Evolutionary conservation across 1,140 invertebrate species (phyloP).

Genomic region (Limonius californicus): DNA sequence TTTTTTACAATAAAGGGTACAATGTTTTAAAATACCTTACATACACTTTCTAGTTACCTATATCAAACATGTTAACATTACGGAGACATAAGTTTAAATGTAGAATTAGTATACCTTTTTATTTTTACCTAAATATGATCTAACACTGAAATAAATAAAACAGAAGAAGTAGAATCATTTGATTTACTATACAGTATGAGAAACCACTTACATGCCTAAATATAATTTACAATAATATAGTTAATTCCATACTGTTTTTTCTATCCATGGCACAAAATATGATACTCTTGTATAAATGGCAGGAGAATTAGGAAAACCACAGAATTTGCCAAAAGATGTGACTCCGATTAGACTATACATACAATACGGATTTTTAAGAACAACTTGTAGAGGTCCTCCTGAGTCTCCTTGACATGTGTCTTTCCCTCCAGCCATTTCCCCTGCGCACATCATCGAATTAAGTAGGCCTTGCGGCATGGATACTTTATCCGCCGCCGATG

Average conservation of each 20-base stretch:
- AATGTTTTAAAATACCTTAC: no score
- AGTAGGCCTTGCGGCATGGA: neutral
- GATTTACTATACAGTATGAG: no score
- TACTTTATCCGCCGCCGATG: neutral
- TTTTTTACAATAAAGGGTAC: no score
- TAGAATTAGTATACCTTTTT: no score
- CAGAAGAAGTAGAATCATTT: no score
- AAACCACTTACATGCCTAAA: no score
- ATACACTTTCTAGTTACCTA: no score
- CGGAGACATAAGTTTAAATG: no score
- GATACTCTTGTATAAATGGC: slow-evolving; percentile 63
- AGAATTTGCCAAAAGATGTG: slow-evolving; percentile 58
- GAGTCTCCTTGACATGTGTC: slow-evolving; percentile 56
- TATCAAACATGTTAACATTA: no score
- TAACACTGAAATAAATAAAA: no score
- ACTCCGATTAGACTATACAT: slow-evolving; percentile 55
- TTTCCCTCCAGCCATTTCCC: neutral
- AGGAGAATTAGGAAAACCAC: slow-evolving; percentile 51
- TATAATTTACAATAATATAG: no score
- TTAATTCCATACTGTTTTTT: slow-evolving; percentile 52
- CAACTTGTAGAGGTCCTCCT: slow-evolving; percentile 59
- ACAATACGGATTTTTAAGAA: slow-evolving; percentile 45
- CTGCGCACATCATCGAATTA: slow-evolving; percentile 4
- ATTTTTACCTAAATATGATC: no score
- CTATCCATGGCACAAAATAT: slow-evolving; percentile 63